Base-by-base conservation (phyloP, 2,797 vertebrate species). In the Acanthornis magna region DNA sequence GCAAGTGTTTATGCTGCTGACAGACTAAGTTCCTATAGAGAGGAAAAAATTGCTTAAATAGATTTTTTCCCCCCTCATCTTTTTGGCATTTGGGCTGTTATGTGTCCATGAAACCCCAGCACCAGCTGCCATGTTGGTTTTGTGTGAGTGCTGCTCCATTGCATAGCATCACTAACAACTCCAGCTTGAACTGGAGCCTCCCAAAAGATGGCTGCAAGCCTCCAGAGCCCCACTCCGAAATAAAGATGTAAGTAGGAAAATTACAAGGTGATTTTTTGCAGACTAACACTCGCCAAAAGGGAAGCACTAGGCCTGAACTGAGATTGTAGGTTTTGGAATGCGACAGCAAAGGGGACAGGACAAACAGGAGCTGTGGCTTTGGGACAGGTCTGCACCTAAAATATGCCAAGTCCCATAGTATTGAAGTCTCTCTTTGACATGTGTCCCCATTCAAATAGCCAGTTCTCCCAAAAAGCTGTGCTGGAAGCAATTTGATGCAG, bases 1-100 rank as follows among this genome's bases (percentile, higher is more conserved):
- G 97, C 97, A 98, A 98, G 97, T 96, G 97, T 98, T 98, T 98
- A 96, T 96, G 96, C 97, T 92, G 95, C 98, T 98, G 97, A 97
- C 97, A 97, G 94, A 93, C 96, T 96, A 93, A 63, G 96, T 97
- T 98, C 97, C 97, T 97, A 97, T 83, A 96, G 97, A 97, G 97
- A 97, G 90, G 87, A 29, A 85, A 89, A 95, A 97, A 93, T 78
- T 84, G 97, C 97, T 96, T 96, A 96, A 97, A 97, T 94, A 91
- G 96, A 97, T 96, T 97, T 96, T 95, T 87, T 53, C 1, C 22
- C 73, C 79, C 61, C 40, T 62, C 5, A 1, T 85, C 86, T 91
- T 97, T 97, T 97, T 96, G 95, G 93, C 94, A 87, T 94, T 95
- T 80, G 89, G 57, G 62, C 88, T 89, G 67, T 89, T 89, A 60